Evolutionary conservation across 2,797 vertebrate species (phyloP).

Genomic region (Tadarida brasiliensis): DNA sequence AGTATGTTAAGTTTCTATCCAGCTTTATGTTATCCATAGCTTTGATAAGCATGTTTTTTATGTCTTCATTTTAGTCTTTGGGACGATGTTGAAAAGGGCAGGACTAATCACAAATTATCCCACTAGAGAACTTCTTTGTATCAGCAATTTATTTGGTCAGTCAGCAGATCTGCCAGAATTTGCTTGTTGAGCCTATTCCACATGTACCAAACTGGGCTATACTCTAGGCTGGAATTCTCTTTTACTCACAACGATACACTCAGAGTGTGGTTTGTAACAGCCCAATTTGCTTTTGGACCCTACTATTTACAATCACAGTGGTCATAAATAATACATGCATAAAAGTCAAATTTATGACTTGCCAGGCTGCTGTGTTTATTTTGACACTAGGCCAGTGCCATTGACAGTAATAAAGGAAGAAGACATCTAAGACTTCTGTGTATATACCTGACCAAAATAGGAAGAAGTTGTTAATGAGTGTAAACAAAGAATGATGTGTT

Average conservation of each 20-base stretch:
- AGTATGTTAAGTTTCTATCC: neutral
- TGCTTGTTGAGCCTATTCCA: neutral
- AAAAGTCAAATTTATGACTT: neutral
- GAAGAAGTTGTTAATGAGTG: neutral
- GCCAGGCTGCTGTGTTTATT: neutral
- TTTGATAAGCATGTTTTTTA: neutral
- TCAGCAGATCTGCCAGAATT: neutral
- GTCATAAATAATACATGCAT: slow-evolving; percentile 1
- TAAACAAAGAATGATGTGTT: neutral
- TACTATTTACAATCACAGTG: neutral
- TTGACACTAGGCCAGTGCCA: slow-evolving; percentile 4
- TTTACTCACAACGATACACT: neutral
- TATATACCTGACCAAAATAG: neutral
- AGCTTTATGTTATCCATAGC: neutral
- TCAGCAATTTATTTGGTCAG: neutral
- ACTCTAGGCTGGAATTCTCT: neutral
- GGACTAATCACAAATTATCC: neutral
- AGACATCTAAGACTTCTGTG: neutral
- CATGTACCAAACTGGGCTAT: neutral
- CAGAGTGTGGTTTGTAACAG: neutral
- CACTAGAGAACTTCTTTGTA: neutral
- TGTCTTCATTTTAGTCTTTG: neutral
- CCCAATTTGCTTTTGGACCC: neutral
- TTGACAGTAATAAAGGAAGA: neutral
- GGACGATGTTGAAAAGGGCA: neutral